Conservation (phyloP, 2,113 vertebrate genomes). For the Alosa alosa region DNA sequence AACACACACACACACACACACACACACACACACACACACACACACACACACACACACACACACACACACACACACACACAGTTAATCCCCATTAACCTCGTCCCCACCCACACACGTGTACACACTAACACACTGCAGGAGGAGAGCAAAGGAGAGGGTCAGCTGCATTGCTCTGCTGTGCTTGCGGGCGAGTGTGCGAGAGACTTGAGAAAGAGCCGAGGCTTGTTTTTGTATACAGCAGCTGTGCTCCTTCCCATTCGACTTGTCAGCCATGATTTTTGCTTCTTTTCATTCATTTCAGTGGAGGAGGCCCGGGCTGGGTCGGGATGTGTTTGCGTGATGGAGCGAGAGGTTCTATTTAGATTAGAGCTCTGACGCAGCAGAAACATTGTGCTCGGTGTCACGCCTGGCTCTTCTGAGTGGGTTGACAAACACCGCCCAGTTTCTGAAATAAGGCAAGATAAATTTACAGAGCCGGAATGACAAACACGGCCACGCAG, state of each 20-base stretch:
- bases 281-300: neutral
- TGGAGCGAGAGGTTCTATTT: neutral
- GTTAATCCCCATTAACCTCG: too few species aligned
- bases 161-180: neutral
- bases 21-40: neutral
- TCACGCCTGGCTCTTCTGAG: neutral
- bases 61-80: constrained; percentile 5
- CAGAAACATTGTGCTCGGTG: neutral
- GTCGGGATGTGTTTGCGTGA: neutral
- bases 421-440: neutral
- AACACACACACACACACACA: neutral
- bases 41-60: neutral
- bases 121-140: neutral
- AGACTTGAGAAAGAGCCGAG: neutral
- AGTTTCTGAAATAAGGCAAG: neutral
- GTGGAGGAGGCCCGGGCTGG: neutral
- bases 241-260: constrained; percentile 39
- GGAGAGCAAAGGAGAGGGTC: neutral
- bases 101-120: neutral
- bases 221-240: constrained; percentile 45
- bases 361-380: neutral
- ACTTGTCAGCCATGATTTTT: neutral
- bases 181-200: neutral
- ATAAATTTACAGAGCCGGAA: neutral
- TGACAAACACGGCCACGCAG: neutral